phyloP scores from a whole-genome alignment of 2,888 invertebrate species.

The Ellobium chinense region DNA sequence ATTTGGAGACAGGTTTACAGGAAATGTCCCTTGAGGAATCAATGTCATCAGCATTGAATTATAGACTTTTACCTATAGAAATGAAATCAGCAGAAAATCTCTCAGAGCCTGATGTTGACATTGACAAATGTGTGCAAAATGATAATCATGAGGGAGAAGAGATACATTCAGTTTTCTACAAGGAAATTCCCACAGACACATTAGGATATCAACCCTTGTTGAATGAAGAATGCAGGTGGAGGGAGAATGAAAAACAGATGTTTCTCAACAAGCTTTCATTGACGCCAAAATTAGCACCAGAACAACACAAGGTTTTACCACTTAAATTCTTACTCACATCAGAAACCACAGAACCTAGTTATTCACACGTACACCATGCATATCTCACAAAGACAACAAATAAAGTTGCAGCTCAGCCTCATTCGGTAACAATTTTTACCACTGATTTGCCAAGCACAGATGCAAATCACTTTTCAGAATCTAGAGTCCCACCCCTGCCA shows the following conservation, averaged over 20 bases:
- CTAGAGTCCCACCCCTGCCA: background rate
- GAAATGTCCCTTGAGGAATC: constrained; percentile 38
- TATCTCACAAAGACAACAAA: too few species aligned
- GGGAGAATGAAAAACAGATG: background rate
- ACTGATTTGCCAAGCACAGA: too few species aligned
- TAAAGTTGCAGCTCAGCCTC: too few species aligned
- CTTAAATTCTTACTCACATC: too few species aligned
- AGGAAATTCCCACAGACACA: background rate
- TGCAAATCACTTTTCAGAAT: too few species aligned
- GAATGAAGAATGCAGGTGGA: background rate
- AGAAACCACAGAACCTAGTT: too few species aligned
- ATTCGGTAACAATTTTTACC: too few species aligned
- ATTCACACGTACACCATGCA: too few species aligned
- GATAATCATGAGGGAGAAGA: background rate
- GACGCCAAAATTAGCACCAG: too few species aligned
- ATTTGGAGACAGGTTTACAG: constrained; percentile 27
- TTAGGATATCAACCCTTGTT: background rate
- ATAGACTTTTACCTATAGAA: background rate
- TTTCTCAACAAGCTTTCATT: constrained; percentile 1
- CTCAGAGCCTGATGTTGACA: too few species aligned
- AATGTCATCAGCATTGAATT: background rate
- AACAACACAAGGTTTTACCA: too few species aligned
- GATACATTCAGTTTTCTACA: background rate
- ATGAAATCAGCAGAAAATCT: background rate
- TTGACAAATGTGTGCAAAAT: background rate